Conservation (phyloP, 64 coral and sea anemone species). For the Montipora capricornis region DNA sequence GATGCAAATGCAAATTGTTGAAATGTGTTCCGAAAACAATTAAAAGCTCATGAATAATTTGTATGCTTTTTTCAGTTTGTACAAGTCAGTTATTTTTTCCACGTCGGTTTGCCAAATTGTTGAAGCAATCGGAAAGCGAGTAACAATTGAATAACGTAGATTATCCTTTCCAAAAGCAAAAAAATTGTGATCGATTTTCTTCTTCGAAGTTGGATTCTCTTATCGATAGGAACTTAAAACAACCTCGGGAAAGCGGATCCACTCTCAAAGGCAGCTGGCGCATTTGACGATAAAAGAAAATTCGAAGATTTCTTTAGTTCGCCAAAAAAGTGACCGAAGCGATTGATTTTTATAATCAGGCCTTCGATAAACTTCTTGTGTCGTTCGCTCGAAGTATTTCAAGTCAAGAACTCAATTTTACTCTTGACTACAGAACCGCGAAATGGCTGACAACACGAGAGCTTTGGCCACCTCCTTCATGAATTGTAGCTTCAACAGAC, state of each 20-base stretch:
- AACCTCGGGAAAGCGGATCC: neutral
- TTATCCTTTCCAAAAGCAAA: no score
- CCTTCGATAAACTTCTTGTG: no score
- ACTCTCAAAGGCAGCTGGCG: neutral
- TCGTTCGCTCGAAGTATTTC: neutral
- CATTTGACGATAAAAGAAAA: neutral
- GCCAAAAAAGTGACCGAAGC: neutral
- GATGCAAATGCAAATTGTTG: slow-evolving; percentile 33
- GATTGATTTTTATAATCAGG: neutral
- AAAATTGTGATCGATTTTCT: no score
- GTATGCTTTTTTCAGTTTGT: slow-evolving; percentile 13
- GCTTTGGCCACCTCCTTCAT: neutral
- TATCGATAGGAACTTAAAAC: neutral
- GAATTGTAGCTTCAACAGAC: neutral
- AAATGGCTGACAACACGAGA: slow-evolving; percentile 1
- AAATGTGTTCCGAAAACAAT: slow-evolving; percentile 15
- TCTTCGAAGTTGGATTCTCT: neutral
- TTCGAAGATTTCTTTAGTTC: neutral
- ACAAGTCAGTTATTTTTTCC: neutral
- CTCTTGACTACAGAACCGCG: neutral
- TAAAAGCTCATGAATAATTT: slow-evolving; percentile 53
- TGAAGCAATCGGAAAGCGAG: no score
- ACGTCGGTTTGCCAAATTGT: neutral
- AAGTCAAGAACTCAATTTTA: neutral
- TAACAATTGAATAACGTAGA: no score